A percentile compares a stretch with the other conserved stretches of the same genome.
Conservation (phyloP, 2,888 invertebrate species). For the Hecatera dysodea region DNA sequence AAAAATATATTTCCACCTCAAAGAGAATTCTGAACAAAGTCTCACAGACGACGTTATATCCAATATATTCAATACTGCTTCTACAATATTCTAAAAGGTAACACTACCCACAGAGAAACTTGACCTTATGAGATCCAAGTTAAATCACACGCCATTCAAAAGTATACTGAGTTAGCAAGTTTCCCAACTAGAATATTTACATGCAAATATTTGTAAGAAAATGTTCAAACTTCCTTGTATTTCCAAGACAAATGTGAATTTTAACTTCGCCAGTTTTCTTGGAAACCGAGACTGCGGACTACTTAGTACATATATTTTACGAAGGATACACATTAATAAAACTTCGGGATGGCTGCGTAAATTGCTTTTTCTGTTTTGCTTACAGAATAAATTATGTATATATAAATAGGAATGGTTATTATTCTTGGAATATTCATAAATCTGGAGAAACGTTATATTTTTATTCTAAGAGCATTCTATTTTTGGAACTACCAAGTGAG, state of each 20-base stretch:
- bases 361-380: slow-evolving; percentile 14
- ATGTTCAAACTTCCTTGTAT: slow-evolving; percentile 50
- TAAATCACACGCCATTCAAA: slow-evolving; percentile 44
- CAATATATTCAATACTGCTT: slow-evolving; percentile 36
- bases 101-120: slow-evolving; percentile 22
- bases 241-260: slow-evolving; percentile 57
- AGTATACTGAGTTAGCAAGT: slow-evolving; percentile 41
- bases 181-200: slow-evolving; percentile 65
- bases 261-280: slow-evolving; percentile 28
- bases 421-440: slow-evolving; percentile 7
- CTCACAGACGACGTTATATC: slow-evolving; percentile 10
- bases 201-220: slow-evolving; percentile 65
- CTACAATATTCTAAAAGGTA: slow-evolving; percentile 14
- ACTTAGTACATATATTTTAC: slow-evolving; percentile 14
- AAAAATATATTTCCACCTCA: slow-evolving; percentile 22
- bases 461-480: neutral
- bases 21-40: slow-evolving; percentile 10
- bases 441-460: neutral
- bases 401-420: slow-evolving; percentile 17
- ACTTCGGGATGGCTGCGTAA: slow-evolving; percentile 20
- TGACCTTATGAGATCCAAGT: slow-evolving; percentile 31
- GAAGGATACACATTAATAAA: slow-evolving; percentile 38
- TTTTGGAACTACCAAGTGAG: no score
- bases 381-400: slow-evolving; percentile 14
- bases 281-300: slow-evolving; percentile 24